Evolutionary conservation across 2,888 invertebrate species (phyloP).

Genomic region (Sthenelais limicola): DNA sequence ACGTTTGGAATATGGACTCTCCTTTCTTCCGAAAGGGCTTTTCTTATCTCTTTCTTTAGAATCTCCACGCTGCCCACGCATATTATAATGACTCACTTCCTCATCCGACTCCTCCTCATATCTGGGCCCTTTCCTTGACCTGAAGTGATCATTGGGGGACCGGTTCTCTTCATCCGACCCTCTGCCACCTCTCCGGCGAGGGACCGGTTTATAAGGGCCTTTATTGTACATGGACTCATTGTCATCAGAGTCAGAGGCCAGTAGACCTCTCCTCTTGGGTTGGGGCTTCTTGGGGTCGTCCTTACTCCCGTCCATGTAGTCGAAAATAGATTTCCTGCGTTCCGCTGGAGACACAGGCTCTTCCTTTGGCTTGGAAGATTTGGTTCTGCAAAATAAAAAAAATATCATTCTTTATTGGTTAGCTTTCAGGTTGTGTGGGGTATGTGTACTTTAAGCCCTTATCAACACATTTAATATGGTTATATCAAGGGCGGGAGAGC

Average conservation of each 20-base stretch:
- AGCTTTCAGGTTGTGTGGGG: too few relatives aligned
- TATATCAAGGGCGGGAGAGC: too few relatives aligned
- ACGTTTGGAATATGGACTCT: background rate
- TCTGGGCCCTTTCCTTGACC: background rate
- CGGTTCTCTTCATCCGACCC: too few relatives aligned
- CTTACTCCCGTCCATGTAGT: background rate
- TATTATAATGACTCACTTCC: background rate
- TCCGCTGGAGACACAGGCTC: background rate
- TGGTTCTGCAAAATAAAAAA: too few relatives aligned
- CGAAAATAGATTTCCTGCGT: slow-evolving; percentile 10
- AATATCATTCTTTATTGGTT: too few relatives aligned
- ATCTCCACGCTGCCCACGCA: background rate
- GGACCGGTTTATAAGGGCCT: slow-evolving; percentile 12
- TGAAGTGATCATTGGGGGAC: background rate
- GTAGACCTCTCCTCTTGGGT: background rate
- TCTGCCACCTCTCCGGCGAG: too few relatives aligned
- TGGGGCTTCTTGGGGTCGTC: background rate
- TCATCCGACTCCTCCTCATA: background rate
- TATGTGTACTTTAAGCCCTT: too few relatives aligned
- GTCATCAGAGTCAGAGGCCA: slow-evolving; percentile 13
- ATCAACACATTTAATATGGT: too few relatives aligned
- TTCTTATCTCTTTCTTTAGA: background rate
- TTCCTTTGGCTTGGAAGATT: too few relatives aligned
- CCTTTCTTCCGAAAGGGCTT: background rate
- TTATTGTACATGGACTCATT: too few relatives aligned